A percentile compares a stretch with the other conserved stretches of the same genome.
These are phyloP conservation scores for Pegea sp. DNA, from an alignment of 23 tunicate genomes.

Conservation along the genomic window DNA sequence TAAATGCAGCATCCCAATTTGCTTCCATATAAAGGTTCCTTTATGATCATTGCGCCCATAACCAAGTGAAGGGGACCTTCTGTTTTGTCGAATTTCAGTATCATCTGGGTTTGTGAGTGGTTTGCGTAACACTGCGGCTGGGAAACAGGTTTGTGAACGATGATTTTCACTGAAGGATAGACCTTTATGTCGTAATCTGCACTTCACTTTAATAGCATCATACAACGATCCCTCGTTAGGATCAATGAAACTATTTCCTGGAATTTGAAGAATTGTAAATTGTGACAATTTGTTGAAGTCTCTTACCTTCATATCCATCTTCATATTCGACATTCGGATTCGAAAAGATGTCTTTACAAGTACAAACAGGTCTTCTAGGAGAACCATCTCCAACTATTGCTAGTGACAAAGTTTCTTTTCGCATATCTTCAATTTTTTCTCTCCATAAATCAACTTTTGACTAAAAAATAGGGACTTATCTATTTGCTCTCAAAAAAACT, in stretches of 20 bases:
- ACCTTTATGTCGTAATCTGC: neutral
- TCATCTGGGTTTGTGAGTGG: neutral
- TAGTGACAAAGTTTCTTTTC: too few relatives aligned
- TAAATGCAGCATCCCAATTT: neutral
- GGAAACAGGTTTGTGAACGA: neutral
- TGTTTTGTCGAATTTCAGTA: too few relatives aligned
- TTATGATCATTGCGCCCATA: neutral
- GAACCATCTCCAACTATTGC: neutral
- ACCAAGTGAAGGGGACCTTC: neutral
- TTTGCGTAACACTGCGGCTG: conserved; percentile 1
- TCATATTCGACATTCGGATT: too few relatives aligned
- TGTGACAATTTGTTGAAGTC: too few relatives aligned
- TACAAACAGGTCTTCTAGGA: neutral
- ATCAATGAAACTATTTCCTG: neutral
- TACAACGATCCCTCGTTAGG: neutral
- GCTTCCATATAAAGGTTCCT: neutral
- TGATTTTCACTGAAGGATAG: too few relatives aligned
- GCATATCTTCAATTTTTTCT: too few relatives aligned
- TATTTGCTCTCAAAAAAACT: too few relatives aligned
- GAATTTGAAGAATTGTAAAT: too few relatives aligned
- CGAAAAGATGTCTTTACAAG: neutral
- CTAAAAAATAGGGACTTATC: too few relatives aligned
- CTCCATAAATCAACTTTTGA: too few relatives aligned
- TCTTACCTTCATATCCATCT: too few relatives aligned
- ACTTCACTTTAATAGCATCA: neutral